phyloP scores from a whole-genome alignment of 2,113 vertebrate genomes.

The Saimiri boliviensis region DNA sequence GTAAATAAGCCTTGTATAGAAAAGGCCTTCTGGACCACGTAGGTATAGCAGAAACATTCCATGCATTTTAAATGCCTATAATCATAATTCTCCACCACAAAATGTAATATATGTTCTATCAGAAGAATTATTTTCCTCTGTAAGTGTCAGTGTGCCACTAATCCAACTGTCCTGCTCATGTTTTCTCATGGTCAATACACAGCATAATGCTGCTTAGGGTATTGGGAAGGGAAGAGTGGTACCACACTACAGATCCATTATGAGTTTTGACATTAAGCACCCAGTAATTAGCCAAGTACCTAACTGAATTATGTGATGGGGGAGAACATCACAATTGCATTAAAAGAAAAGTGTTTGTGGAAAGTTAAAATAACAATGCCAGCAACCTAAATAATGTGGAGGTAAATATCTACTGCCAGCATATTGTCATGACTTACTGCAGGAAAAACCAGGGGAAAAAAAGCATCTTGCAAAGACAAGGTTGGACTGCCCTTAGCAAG shows the following conservation, averaged over 20 bases:
- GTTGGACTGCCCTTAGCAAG: background rate
- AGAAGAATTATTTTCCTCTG: constrained; percentile 55
- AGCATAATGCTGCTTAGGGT: accelerated
- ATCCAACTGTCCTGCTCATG: background rate
- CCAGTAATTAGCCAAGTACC: constrained; percentile 74
- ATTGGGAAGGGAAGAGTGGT: constrained; percentile 19
- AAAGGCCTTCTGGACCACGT: background rate
- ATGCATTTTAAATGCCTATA: constrained; percentile 50
- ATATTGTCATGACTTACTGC: background rate
- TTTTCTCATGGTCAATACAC: background rate
- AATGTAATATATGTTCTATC: constrained; percentile 14
- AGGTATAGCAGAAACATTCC: constrained; percentile 42
- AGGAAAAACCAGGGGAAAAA: background rate
- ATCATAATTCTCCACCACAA: constrained; percentile 28
- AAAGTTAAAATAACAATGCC: constrained; percentile 32
- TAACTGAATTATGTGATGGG: constrained; percentile 75
- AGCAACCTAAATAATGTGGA: background rate
- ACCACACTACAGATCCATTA: constrained; percentile 61
- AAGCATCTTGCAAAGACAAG: background rate
- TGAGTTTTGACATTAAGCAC: constrained; percentile 78
- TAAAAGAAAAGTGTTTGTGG: constrained; percentile 39
- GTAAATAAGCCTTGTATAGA: constrained; percentile 56
- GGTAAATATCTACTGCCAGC: background rate
- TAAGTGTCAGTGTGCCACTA: constrained; percentile 36
- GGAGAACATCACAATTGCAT: constrained; percentile 60